A percentile compares a stretch with the other conserved stretches of the same genome.
Evolutionary conservation across 2,888 invertebrate genomes (phyloP).

Genomic region (Cantharis nigra): DNA sequence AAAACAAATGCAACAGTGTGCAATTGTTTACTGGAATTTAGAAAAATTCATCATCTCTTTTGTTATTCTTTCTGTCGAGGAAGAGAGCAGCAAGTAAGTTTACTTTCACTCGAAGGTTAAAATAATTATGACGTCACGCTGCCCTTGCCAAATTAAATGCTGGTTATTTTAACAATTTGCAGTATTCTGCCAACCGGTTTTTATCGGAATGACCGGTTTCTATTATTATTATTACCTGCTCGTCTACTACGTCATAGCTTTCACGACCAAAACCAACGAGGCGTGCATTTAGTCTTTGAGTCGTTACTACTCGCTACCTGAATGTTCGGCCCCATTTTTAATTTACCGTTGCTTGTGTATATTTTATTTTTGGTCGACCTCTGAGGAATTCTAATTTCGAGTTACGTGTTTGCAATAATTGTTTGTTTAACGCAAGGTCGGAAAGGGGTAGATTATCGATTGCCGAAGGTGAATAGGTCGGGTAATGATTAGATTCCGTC

Average conservation of each 20-base stretch:
- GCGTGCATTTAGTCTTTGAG: slow-evolving; percentile 32
- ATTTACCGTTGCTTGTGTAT: slow-evolving; percentile 37
- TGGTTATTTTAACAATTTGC: slow-evolving; percentile 24
- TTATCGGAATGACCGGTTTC: slow-evolving; percentile 6
- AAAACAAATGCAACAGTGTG: neutral
- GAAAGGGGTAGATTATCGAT: slow-evolving; percentile 1
- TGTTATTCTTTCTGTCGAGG: neutral
- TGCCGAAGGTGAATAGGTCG: neutral
- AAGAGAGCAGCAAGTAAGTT: neutral
- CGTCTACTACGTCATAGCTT: slow-evolving; percentile 38
- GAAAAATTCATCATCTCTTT: neutral
- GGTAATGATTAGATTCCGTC: neutral
- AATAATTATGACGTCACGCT: slow-evolving; percentile 29
- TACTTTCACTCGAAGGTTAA: slow-evolving; percentile 21
- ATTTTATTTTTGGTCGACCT: slow-evolving; percentile 26
- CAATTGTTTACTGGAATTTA: neutral
- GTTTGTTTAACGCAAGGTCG: neutral
- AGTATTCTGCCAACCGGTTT: slow-evolving; percentile 25
- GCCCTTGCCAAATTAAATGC: slow-evolving; percentile 29
- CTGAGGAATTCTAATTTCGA: neutral
- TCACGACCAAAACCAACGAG: slow-evolving; percentile 36
- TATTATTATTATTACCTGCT: slow-evolving; percentile 31
- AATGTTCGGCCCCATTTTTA: slow-evolving; percentile 36
- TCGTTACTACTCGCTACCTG: slow-evolving; percentile 33
- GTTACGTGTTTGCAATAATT: neutral